These are phyloP conservation scores for Drosophila ananassae DNA, from an alignment of 1,140 invertebrate genomes.

Conservation along the genomic window DNA sequence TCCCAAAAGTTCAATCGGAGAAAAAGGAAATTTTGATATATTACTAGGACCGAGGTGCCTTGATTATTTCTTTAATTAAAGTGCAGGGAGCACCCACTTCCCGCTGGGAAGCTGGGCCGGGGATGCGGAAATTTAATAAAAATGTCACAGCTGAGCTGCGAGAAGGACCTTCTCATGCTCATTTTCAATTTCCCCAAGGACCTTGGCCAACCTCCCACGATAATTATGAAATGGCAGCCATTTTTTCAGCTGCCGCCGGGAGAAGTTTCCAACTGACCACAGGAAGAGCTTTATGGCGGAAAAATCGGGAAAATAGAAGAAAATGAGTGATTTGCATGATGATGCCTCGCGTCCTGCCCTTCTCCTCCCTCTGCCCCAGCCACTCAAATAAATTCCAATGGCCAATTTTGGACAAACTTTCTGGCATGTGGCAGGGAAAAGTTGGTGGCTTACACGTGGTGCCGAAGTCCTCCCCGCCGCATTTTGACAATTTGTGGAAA, in stretches of 20 bases:
- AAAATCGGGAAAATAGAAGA: slow-evolving; percentile 7
- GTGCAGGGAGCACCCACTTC: slow-evolving; percentile 9
- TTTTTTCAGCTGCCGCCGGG: slow-evolving; percentile 51
- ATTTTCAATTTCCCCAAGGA: slow-evolving; percentile 38
- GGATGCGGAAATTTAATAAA: slow-evolving; percentile 62
- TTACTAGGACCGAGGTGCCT: slow-evolving; percentile 21
- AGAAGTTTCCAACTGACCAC: slow-evolving; percentile 35
- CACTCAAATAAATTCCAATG: slow-evolving; percentile 52
- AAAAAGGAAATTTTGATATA: slow-evolving; percentile 39
- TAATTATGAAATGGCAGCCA: slow-evolving; percentile 62
- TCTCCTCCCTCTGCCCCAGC: background rate
- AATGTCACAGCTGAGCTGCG: slow-evolving; percentile 60
- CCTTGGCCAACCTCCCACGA: slow-evolving; percentile 37
- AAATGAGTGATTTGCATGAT: slow-evolving; percentile 43
- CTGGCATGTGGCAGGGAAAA: slow-evolving; percentile 5
- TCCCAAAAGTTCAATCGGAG: slow-evolving; percentile 8
- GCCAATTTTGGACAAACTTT: slow-evolving; percentile 47
- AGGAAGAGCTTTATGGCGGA: slow-evolving; percentile 23
- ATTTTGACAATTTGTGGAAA: slow-evolving; percentile 55
- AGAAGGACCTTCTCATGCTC: slow-evolving; percentile 19
- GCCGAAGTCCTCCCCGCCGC: slow-evolving; percentile 36
- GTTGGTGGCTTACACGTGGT: slow-evolving; percentile 46
- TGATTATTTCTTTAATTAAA: slow-evolving; percentile 63
- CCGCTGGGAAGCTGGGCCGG: slow-evolving; percentile 7
- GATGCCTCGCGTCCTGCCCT: slow-evolving; percentile 11